Evolutionary conservation across 2,113 vertebrate species (phyloP).

Genomic region (Pseudonaja textilis): DNA sequence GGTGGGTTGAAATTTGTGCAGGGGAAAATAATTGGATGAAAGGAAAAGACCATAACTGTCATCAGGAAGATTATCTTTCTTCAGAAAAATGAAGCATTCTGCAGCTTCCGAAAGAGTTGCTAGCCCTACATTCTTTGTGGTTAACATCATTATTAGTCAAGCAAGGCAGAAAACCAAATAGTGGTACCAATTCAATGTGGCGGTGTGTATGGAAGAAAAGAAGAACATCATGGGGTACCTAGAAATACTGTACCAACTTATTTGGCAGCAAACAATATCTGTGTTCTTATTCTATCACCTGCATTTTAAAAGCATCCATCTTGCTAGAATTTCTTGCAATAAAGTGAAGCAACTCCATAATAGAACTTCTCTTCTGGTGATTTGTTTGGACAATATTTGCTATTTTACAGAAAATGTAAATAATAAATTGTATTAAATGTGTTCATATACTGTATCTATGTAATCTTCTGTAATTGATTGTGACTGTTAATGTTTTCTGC

Average conservation of each 20-base stretch:
- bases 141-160: background rate
- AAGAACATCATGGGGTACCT: background rate
- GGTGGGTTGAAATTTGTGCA: background rate
- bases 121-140: background rate
- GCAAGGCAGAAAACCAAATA: background rate
- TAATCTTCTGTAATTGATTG: constrained; percentile 42
- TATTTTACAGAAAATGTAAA: constrained; percentile 29
- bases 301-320: background rate
- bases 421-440: constrained; percentile 52
- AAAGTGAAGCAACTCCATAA: background rate
- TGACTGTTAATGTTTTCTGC: constrained; percentile 43
- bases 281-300: background rate
- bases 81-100: background rate
- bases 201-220: background rate
- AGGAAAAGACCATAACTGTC: background rate
- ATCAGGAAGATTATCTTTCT: background rate
- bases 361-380: background rate
- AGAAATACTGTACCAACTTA: background rate
- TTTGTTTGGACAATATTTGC: constrained; percentile 20
- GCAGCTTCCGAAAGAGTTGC: background rate
- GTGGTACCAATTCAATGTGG: background rate
- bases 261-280: background rate
- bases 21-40: background rate
- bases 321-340: background rate
- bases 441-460: constrained; percentile 37